A percentile compares a stretch with the other conserved stretches of the same genome.
Evolutionary conservation across 2,113 vertebrate species (phyloP).

Genomic region (Mohoua ochrocephala): DNA sequence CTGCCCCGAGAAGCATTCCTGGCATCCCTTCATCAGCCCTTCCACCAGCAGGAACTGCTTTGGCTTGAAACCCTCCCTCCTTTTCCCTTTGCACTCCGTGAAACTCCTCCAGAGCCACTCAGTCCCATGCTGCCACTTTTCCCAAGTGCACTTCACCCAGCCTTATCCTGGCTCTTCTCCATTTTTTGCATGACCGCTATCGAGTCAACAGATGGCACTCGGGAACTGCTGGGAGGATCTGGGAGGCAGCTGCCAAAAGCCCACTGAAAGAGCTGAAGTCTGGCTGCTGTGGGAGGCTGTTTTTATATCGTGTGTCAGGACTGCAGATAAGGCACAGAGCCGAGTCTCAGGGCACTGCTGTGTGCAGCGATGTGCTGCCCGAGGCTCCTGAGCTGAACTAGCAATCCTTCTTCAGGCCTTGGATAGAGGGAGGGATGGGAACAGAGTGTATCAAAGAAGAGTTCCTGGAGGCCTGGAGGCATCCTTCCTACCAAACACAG

Average conservation of each 20-base stretch:
- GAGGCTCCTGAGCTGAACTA: not conserved
- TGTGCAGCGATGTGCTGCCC: not conserved
- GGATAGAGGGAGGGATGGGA: not conserved
- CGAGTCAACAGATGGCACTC: constrained; percentile 54
- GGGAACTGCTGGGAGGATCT: not conserved
- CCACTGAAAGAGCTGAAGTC: not conserved
- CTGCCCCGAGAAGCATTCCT: not conserved
- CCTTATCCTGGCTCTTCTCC: not conserved
- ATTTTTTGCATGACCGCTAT: not conserved
- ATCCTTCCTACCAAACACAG: not conserved
- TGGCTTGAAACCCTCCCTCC: not conserved
- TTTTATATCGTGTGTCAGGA: fast-evolving
- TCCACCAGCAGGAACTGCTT: not conserved
- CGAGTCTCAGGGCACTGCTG: not conserved
- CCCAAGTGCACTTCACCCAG: not conserved
- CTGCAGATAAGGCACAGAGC: not conserved
- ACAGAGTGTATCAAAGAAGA: not conserved
- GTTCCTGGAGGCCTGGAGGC: not conserved
- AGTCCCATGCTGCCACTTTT: not conserved
- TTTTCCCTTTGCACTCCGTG: not conserved
- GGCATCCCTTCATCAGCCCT: not conserved
- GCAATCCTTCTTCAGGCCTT: not conserved
- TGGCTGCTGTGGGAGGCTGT: not conserved
- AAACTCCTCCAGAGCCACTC: constrained; percentile 1
- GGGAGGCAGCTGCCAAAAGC: not conserved